Evolutionary conservation across 2,888 invertebrate species (phyloP).

Genomic region (Eueremaeus valkanovi): DNA sequence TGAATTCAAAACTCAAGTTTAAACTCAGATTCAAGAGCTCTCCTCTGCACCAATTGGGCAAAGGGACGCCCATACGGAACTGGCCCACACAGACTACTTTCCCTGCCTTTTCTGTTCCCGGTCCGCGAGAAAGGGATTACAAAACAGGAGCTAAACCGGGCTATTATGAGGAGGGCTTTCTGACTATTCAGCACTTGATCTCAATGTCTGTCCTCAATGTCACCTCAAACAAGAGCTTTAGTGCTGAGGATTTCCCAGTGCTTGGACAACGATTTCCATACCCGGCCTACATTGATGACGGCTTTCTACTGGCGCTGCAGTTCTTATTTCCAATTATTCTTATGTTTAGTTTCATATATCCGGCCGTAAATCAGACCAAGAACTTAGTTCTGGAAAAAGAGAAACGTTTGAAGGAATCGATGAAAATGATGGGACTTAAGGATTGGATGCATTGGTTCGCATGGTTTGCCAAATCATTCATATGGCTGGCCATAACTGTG

Average conservation of each 20-base stretch:
- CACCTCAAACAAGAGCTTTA: not conserved
- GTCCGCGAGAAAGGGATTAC: not conserved
- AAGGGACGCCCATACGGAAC: not conserved
- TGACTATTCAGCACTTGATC: constrained; percentile 62
- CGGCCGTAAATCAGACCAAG: constrained; percentile 64
- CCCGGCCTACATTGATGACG: constrained; percentile 65
- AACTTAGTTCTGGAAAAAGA: constrained; percentile 58
- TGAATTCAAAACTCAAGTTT: constrained; percentile 3
- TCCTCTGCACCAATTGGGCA: not conserved
- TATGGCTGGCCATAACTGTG: constrained; percentile 60
- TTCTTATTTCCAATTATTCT: constrained; percentile 69
- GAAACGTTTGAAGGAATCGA: constrained; percentile 56
- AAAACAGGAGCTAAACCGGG: constrained; percentile 50
- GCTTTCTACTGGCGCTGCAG: constrained; percentile 63
- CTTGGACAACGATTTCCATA: constrained; percentile 69
- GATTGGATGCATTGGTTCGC: constrained; percentile 60
- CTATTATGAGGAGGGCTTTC: constrained; percentile 64
- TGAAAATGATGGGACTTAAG: constrained; percentile 60
- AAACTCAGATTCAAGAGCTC: constrained; percentile 34
- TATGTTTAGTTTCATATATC: constrained; percentile 73
- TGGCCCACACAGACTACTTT: constrained; percentile 15
- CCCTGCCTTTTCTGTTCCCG: constrained; percentile 30
- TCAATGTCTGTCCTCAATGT: constrained; percentile 54
- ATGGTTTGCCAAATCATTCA: constrained; percentile 60
- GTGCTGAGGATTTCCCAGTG: constrained; percentile 48